These are phyloP conservation scores for Tiliacea aurago DNA, from an alignment of 2,888 invertebrate species.

Conservation along the genomic window DNA sequence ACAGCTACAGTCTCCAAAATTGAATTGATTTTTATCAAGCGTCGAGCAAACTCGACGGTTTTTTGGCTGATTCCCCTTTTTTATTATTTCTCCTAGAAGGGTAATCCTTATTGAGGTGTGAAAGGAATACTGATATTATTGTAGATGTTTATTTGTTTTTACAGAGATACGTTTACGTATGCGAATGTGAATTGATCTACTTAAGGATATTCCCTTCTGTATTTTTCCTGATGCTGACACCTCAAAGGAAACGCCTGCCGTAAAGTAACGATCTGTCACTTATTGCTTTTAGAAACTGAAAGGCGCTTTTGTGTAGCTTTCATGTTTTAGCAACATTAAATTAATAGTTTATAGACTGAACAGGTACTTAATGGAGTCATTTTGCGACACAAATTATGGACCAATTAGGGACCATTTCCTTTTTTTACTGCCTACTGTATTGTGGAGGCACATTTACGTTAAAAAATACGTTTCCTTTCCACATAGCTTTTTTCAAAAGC, in stretches of 20 bases:
- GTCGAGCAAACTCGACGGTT: conserved; percentile 73
- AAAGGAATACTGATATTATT: conserved; percentile 66
- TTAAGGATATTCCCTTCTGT: conserved; percentile 18
- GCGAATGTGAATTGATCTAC: conserved; percentile 49
- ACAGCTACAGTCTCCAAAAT: conserved; percentile 77
- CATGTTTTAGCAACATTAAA: conserved; percentile 47
- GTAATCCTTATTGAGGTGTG: conserved; percentile 68
- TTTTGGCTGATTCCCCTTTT: conserved; percentile 73
- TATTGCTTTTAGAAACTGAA: conserved; percentile 47
- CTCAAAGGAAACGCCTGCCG: background rate
- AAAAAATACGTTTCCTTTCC: background rate
- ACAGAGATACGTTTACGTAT: conserved; percentile 33
- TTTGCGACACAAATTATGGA: conserved; percentile 38
- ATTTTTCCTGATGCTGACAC: background rate
- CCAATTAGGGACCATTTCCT: conserved; percentile 18
- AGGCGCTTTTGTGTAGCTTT: conserved; percentile 48
- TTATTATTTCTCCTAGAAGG: conserved; percentile 74
- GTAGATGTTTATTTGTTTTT: conserved; percentile 57
- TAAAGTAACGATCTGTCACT: conserved; percentile 23
- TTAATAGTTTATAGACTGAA: conserved; percentile 39
- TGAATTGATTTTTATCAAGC: conserved; percentile 80
- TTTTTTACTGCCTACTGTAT: background rate
- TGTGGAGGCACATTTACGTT: background rate
- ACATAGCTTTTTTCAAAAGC: background rate
- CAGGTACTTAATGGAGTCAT: conserved; percentile 32